Conservation (phyloP, 2,888 invertebrate species). For the Trypoxylon attenuatum region DNA sequence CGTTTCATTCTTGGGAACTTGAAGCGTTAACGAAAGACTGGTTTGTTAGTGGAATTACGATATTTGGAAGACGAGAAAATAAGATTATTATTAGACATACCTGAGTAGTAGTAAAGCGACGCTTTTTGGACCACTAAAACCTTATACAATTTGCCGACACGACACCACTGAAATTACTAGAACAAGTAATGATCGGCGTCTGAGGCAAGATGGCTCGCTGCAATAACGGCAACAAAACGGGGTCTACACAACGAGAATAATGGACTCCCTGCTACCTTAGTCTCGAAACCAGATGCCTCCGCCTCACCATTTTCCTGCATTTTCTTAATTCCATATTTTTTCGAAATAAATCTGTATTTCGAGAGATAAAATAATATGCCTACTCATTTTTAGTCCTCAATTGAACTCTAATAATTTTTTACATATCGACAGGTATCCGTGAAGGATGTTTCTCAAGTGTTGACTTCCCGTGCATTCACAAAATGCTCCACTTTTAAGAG, state of each 20-base stretch:
- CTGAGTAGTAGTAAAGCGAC: constrained; percentile 38
- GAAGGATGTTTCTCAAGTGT: too few species aligned
- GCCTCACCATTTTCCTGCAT: not conserved
- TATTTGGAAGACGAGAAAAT: constrained; percentile 17
- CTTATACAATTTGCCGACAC: constrained; percentile 31
- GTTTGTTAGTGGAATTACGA: too few species aligned
- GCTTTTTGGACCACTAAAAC: constrained; percentile 19
- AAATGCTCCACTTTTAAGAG: too few species aligned
- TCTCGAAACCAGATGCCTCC: constrained; percentile 52
- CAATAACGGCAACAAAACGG: constrained; percentile 67
- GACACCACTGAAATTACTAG: constrained; percentile 44
- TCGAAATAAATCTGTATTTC: too few species aligned
- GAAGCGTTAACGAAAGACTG: too few species aligned
- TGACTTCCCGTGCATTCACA: too few species aligned
- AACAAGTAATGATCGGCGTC: constrained; percentile 62
- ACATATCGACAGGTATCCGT: not conserved
- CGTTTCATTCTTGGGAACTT: too few species aligned
- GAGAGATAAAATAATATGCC: too few species aligned
- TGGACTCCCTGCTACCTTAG: constrained; percentile 31
- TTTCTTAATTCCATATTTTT: not conserved
- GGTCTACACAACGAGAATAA: constrained; percentile 45
- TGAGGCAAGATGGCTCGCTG: constrained; percentile 54
- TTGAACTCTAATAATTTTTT: constrained; percentile 16
- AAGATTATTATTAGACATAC: constrained; percentile 39
- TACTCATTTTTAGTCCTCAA: too few species aligned